Conservation (phyloP, 2,797 vertebrate genomes). For the Arctocebus calabarensis region DNA sequence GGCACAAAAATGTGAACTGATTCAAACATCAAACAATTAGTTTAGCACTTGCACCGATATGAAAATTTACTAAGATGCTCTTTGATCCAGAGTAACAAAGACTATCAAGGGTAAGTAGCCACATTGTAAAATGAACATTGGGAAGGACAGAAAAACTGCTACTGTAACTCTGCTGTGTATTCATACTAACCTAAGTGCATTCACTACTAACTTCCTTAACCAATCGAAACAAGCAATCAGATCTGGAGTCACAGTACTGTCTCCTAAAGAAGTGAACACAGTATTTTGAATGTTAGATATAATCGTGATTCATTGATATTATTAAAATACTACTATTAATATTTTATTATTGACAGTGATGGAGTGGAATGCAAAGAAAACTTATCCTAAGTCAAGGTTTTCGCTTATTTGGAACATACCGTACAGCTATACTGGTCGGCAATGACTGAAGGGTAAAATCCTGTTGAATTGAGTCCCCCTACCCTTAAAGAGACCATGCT, state of each 20-base stretch:
- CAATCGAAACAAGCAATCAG: background rate
- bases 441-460: background rate
- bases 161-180: background rate
- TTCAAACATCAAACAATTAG: background rate
- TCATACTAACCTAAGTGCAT: background rate
- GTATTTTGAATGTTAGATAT: background rate
- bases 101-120: background rate
- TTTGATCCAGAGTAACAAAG: background rate
- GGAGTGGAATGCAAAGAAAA: background rate
- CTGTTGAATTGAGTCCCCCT: background rate
- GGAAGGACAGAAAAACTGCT: background rate
- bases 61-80: background rate
- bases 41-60: background rate
- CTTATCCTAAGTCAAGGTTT: background rate
- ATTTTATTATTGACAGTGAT: background rate
- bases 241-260: background rate
- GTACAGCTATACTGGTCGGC: too few species aligned
- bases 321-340: background rate
- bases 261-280: background rate
- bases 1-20: background rate
- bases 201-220: background rate
- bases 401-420: background rate
- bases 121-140: background rate
- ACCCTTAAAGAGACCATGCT: too few species aligned
- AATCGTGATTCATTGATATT: background rate